Evolutionary conservation across 2,113 vertebrate genomes (phyloP).

Genomic region (Apus apus): DNA sequence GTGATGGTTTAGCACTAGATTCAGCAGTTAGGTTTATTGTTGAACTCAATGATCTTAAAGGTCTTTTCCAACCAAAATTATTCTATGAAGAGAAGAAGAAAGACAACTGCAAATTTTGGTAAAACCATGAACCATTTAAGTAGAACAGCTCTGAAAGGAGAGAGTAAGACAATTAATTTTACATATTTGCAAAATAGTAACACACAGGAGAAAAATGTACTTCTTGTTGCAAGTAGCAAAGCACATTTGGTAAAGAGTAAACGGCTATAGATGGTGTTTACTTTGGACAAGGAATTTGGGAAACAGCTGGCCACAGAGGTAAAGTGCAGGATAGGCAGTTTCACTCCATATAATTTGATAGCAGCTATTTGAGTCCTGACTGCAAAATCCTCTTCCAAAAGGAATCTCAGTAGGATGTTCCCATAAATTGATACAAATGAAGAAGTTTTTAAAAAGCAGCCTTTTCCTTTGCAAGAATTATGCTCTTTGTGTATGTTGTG

Average conservation of each 20-base stretch:
- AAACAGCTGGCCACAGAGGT: neutral
- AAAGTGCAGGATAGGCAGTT: neutral
- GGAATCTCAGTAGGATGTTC: neutral
- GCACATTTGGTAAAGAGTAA: neutral
- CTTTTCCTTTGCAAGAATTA: neutral
- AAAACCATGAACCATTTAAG: neutral
- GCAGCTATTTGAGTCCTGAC: neutral
- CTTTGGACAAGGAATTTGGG: neutral
- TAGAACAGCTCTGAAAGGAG: neutral
- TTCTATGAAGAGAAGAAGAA: neutral
- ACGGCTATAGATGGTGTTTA: neutral
- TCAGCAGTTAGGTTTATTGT: too few relatives aligned
- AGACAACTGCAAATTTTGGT: neutral
- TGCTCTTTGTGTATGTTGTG: neutral
- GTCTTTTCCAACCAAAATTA: too few relatives aligned
- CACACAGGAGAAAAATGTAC: neutral
- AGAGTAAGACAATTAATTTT: accelerated
- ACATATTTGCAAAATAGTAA: neutral
- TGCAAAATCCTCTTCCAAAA: neutral
- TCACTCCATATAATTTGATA: neutral
- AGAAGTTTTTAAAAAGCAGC: neutral
- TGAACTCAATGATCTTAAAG: too few relatives aligned
- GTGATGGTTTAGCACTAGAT: too few relatives aligned
- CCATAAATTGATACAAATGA: neutral
- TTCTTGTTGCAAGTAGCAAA: constrained; percentile 1